Base-by-base conservation (phyloP, 1,140 invertebrate species). In the Branchinecta lindahli region DNA sequence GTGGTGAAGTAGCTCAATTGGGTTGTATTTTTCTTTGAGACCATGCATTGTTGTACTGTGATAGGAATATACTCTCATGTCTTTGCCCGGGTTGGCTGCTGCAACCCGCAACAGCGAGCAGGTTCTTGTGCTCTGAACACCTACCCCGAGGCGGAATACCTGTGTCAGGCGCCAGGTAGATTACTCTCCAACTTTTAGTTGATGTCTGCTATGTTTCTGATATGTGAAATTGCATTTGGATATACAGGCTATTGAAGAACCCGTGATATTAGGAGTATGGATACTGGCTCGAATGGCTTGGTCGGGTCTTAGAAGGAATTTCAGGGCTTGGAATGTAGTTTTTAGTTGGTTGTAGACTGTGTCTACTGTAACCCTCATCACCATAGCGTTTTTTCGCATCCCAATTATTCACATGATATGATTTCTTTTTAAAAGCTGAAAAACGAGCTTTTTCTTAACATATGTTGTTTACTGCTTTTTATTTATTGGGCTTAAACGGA, bases 181-280 rank as follows among this genome's bases (percentile, higher is more conserved):
- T 33, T 33, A 33, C 52, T 61, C 18, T 15, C 18, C 18, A 15
- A 15, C 52, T 20, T 61, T 61, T 61, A 61, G 52, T 61, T 61
- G 52, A 61, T 61, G 18, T 61, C 52, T 61, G 18, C 52, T 20
- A 61, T 61, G 52, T 61, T 61, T 61, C 52, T 61, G 12, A 61
- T 61, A 61, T 61, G 52, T 61, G 52, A 61, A 61, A 61, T 61
- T 61, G 12, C 52, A 15, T 15, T 61, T 61, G 52, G 52, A 61
- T 15, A 61, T 61, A 20, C 18, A 3, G 18, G 12, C 52, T 61
- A 61, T 61, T 61, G 18, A 61, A 61, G 18, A 33, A 33, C 33
- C 52, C 12, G 52, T 61, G 52, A 61, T 61, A 15, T 15, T 61
- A 12, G 12, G 12, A 61, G 12, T 61, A 20, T 61, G 52, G 12